Evolutionary conservation across 2,797 vertebrate genomes (phyloP).

Genomic region (Melanotaenia parkinsoni): DNA sequence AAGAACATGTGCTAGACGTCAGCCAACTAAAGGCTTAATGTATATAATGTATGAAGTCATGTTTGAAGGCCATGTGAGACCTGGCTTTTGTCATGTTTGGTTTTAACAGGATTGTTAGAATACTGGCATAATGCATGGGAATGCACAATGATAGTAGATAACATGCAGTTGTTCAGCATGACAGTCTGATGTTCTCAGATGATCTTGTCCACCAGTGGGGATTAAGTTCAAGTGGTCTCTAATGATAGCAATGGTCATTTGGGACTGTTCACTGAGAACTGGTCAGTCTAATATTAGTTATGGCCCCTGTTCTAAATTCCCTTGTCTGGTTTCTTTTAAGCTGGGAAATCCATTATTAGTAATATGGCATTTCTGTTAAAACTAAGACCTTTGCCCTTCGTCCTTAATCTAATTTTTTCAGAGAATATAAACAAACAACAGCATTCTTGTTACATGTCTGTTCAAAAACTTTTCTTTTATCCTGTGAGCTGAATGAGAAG

Average conservation of each 20-base stretch:
- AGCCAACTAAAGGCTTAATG: slow-evolving; percentile 13
- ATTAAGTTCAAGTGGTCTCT: slow-evolving; percentile 48
- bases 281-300: slow-evolving; percentile 70
- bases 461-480: slow-evolving; percentile 30
- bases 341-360: slow-evolving; percentile 51
- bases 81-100: slow-evolving; percentile 12
- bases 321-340: slow-evolving; percentile 48
- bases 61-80: slow-evolving; percentile 24
- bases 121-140: slow-evolving; percentile 7
- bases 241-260: slow-evolving; percentile 39
- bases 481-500: slow-evolving; percentile 27
- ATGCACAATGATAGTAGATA: neutral
- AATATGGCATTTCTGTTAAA: slow-evolving; percentile 42
- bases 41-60: slow-evolving; percentile 20
- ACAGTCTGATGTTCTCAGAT: slow-evolving; percentile 13
- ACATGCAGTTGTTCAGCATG: slow-evolving; percentile 7
- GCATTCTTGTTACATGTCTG: slow-evolving; percentile 21
- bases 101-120: slow-evolving; percentile 13
- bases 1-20: slow-evolving; percentile 23
- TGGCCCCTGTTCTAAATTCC: slow-evolving; percentile 29
- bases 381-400: slow-evolving; percentile 31
- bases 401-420: slow-evolving; percentile 35
- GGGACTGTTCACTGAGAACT: slow-evolving; percentile 60
- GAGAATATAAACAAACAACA: slow-evolving; percentile 43
- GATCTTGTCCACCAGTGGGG: slow-evolving; percentile 27